A percentile compares a stretch with the other conserved stretches of the same genome.
phyloP scores from a whole-genome alignment of 2,113 vertebrate genomes.

The Callipepla californica region DNA sequence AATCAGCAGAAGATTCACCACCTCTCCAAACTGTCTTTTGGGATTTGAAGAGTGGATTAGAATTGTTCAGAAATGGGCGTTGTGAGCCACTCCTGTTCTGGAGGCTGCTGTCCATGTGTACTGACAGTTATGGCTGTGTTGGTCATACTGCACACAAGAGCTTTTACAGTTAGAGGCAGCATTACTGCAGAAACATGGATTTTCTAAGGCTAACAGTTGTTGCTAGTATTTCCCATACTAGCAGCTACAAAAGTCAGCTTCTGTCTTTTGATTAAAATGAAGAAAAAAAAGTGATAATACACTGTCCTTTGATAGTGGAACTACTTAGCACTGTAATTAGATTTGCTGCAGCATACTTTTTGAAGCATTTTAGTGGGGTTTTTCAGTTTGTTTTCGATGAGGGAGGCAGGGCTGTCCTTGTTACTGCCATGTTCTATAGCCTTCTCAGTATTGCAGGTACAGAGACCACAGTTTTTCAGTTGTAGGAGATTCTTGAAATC shows the following conservation, averaged over 20 bases:
- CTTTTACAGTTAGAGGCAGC: neutral
- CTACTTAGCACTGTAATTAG: neutral
- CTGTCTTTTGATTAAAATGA: neutral
- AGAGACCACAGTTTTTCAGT: slow-evolving; percentile 28
- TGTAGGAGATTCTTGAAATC: slow-evolving; percentile 63
- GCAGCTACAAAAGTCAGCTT: neutral
- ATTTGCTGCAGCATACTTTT: neutral
- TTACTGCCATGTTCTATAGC: neutral
- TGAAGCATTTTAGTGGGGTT: neutral
- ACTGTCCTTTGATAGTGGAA: neutral
- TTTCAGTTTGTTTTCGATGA: slow-evolving; percentile 14
- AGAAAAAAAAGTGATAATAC: neutral
- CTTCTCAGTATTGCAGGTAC: neutral
- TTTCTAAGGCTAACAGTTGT: neutral
- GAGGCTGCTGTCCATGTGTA: neutral
- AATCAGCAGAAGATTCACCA: neutral
- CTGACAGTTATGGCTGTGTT: neutral
- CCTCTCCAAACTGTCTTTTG: no score
- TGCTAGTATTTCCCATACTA: neutral
- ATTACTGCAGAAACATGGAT: fast-evolving
- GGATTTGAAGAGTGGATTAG: neutral
- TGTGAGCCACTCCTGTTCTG: neutral
- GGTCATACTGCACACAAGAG: neutral
- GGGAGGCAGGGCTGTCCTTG: neutral
- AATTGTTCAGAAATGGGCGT: neutral